These are phyloP conservation scores for Ladona fulva DNA, from an alignment of 1,140 invertebrate species.

Conservation along the genomic window DNA sequence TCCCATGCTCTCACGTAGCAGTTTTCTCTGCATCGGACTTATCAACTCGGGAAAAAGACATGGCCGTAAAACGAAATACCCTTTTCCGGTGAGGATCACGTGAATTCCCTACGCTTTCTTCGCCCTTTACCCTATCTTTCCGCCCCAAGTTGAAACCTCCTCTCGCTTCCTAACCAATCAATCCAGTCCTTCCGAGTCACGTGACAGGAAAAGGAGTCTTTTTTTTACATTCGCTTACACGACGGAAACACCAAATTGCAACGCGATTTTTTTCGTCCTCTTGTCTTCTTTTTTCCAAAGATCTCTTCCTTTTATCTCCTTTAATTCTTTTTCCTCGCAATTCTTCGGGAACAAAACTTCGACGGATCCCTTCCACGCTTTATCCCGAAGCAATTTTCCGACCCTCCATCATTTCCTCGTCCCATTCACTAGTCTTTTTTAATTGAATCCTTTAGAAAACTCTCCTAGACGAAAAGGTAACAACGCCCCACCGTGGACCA, in stretches of 20 bases:
- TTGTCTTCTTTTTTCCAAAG: not conserved
- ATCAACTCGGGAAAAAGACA: too few species aligned
- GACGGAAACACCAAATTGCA: not conserved
- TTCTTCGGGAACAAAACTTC: too few species aligned
- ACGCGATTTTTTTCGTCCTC: not conserved
- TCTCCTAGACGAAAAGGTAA: not conserved
- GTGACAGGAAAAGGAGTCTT: not conserved
- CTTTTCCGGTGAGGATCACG: not conserved
- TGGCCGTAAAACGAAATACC: too few species aligned
- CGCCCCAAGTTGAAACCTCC: not conserved
- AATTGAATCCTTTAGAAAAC: not conserved
- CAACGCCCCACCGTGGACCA: not conserved
- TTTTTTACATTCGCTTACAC: not conserved
- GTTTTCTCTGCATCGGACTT: too few species aligned
- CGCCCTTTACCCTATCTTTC: not conserved
- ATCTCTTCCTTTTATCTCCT: too few species aligned
- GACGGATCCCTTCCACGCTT: too few species aligned
- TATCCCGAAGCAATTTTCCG: not conserved
- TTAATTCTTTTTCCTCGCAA: too few species aligned
- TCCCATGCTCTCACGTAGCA: too few species aligned
- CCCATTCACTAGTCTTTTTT: not conserved
- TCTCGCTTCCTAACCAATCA: not conserved
- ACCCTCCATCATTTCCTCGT: not conserved
- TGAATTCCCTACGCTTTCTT: too few species aligned
- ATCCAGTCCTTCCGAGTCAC: not conserved